A percentile compares a stretch with the other conserved stretches of the same genome.
phyloP scores from a whole-genome alignment of 30 jellyfish, hydroid and myxozoan species.

The Morbakka virulenta region DNA sequence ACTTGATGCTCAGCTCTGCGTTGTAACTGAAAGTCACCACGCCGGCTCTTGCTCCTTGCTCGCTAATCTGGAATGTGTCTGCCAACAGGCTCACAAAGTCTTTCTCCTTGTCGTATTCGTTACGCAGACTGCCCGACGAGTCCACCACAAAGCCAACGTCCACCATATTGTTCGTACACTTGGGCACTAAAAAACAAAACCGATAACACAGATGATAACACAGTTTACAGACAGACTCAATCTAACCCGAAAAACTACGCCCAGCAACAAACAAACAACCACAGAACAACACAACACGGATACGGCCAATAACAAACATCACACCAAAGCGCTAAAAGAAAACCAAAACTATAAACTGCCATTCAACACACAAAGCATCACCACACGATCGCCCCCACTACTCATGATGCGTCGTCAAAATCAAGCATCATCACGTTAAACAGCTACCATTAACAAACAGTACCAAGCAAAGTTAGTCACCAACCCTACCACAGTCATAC shows the following conservation, averaged over 20 bases:
- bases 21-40: slow-evolving; percentile 60
- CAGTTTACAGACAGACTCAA: no score
- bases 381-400: no score
- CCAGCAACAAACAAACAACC: background rate
- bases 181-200: no score
- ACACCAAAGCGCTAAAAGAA: background rate
- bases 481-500: no score
- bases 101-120: slow-evolving; percentile 51
- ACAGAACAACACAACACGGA: background rate
- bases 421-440: no score
- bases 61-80: slow-evolving; percentile 11
- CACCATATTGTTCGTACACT: slow-evolving; percentile 22
- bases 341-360: no score
- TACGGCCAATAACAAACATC: background rate
- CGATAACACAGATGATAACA: no score
- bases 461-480: no score
- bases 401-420: no score
- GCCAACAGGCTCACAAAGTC: slow-evolving; percentile 42
- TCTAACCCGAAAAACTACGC: no score
- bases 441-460: no score
- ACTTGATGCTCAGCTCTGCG: slow-evolving; percentile 57
- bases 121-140: slow-evolving; percentile 71
- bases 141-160: slow-evolving; percentile 64
- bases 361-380: no score
- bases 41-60: slow-evolving; percentile 59